A percentile compares a stretch with the other conserved stretches of the same genome.
Evolutionary conservation across 2,113 vertebrate species (phyloP).

Genomic region (Seriola rivoliana): DNA sequence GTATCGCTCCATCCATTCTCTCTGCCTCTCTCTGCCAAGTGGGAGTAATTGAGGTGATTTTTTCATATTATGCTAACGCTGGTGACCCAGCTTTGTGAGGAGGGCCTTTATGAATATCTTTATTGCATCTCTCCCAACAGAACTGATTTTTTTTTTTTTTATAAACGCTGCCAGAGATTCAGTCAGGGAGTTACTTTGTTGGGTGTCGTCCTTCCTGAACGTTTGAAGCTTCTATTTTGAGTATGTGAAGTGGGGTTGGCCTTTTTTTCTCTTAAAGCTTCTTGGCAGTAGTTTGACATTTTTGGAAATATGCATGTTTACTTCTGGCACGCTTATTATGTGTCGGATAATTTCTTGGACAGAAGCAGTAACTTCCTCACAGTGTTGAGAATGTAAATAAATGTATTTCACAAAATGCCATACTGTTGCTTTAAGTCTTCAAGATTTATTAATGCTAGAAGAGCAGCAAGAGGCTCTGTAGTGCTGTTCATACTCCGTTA

Average conservation of each 20-base stretch:
- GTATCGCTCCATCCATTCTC: constrained; percentile 48
- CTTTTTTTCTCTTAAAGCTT: not conserved
- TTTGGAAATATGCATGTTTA: not conserved
- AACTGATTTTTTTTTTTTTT: constrained; percentile 34
- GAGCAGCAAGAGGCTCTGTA: not conserved
- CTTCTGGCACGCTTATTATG: not conserved
- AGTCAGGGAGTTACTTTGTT: constrained; percentile 16
- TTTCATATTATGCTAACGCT: constrained; percentile 62
- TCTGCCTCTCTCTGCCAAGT: constrained; percentile 49
- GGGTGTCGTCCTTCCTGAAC: not conserved
- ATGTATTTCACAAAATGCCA: not conserved
- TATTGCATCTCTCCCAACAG: constrained; percentile 45
- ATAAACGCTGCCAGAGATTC: constrained; percentile 37
- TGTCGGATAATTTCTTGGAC: not conserved
- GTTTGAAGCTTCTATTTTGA: constrained; percentile 1
- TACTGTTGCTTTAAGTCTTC: not conserved
- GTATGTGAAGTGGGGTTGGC: too few species aligned
- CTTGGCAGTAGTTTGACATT: not conserved
- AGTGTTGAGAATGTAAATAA: not conserved
- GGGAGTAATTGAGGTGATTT: constrained; percentile 68
- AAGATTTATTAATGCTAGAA: not conserved
- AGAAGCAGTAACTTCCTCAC: not conserved
- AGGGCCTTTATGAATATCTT: constrained; percentile 55
- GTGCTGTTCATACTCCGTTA: not conserved
- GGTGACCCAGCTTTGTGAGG: constrained; percentile 44